Percentiles rank a stretch among this genome's conserved stretches.
Evolutionary conservation across 2,113 vertebrate genomes (phyloP).

Genomic region (Ploceus nigricollis): DNA sequence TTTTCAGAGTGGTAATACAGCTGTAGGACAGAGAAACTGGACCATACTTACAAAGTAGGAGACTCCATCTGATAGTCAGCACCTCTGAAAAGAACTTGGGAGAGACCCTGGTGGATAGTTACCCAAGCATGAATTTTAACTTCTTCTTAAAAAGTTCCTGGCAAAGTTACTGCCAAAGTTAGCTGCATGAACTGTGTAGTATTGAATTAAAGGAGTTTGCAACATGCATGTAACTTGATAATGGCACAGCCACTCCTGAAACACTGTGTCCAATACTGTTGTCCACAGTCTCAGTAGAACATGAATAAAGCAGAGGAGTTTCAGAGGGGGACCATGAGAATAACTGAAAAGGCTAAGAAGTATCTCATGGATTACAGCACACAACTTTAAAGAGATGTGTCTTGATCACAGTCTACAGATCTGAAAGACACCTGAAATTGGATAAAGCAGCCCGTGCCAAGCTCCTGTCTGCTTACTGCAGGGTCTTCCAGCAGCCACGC

Average conservation of each 20-base stretch:
- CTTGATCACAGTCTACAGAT: background rate
- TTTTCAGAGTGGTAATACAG: background rate
- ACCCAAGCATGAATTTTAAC: background rate
- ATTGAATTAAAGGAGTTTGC: background rate
- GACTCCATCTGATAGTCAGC: background rate
- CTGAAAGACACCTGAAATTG: background rate
- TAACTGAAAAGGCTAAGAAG: background rate
- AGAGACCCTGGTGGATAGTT: background rate
- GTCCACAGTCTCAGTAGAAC: background rate
- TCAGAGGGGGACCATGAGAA: background rate
- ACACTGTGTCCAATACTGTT: background rate
- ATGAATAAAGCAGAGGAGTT: background rate
- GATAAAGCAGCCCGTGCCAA: background rate
- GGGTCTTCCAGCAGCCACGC: background rate
- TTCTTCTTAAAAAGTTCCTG: background rate
- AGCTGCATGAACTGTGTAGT: background rate
- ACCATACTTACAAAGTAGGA: background rate
- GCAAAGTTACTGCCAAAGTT: background rate
- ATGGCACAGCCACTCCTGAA: background rate
- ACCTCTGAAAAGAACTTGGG: background rate
- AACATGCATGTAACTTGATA: background rate
- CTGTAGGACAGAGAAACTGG: background rate
- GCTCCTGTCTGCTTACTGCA: background rate
- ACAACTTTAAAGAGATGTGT: background rate
- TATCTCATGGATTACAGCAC: background rate